These are phyloP conservation scores for Calyptomena viridis DNA, from an alignment of 2,113 vertebrate genomes.

Conservation along the genomic window DNA sequence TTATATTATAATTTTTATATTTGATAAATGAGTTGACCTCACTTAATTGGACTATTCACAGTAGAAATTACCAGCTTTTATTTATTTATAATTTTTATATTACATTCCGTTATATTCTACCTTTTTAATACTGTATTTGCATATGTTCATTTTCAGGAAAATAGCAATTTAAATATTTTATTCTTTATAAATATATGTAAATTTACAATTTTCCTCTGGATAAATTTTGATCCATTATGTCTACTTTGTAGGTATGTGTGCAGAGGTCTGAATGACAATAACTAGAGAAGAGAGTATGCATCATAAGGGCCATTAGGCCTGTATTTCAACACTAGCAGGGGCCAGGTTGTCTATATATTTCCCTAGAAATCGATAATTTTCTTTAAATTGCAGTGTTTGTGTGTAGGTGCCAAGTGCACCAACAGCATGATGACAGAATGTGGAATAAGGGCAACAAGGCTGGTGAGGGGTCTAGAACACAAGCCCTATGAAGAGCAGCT, in stretches of 20 bases:
- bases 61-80: background rate
- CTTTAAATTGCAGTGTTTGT: background rate
- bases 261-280: background rate
- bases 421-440: fast-evolving
- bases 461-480: too few species aligned
- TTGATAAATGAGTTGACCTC: background rate
- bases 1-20: background rate
- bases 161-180: background rate
- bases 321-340: background rate
- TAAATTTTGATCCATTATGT: background rate
- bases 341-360: background rate
- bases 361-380: background rate
- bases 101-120: background rate
- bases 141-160: background rate
- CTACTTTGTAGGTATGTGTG: background rate
- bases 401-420: background rate
- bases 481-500: too few species aligned
- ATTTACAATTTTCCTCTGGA: background rate
- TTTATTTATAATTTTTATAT: background rate
- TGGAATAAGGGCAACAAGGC: background rate
- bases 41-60: background rate
- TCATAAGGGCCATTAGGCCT: background rate
- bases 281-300: background rate
- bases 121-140: background rate
- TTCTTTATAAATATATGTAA: background rate